Evolutionary conservation across 2,888 invertebrate species (phyloP), one percentile per base, ranked within the genome.

Genomic region (Catonia carolina): DNA sequence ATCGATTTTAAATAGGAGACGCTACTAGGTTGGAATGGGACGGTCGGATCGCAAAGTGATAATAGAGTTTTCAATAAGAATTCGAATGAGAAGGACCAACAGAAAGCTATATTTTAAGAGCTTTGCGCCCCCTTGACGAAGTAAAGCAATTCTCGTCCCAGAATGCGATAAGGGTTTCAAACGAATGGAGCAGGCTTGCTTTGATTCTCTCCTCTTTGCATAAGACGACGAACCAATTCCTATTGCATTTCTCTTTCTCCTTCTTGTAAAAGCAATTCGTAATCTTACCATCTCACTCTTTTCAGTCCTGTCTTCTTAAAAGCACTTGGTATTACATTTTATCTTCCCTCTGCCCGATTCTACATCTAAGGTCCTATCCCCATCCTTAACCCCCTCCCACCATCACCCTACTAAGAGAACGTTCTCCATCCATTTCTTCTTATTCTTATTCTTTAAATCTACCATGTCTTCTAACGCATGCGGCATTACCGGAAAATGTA

Each of bases 181-280:
- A 45, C 20, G 59, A 49, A 17, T 14, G 17, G 27, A 20, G 41
- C 52, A 41, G 49, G 52, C 36, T 49, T 47, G 48, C 57, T 57
- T 57, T 57, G 57, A 57, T 57, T 57, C 56, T 41, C 57, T 41
- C 53, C 45, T 57, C 57, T 57, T 57, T 57, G 57, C 57, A 57
- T 57, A 57, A 57, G 57, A 57, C 41, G 57, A 53, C 41, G 53
- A 31, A 57, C 53, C 57, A 57, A 57, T 57, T 57, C 57, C 53
- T 57, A 57, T 57, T 53, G 53, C 49, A 53, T 57, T 49, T 48
- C 53, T 57, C 57, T 39, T 15, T 57, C 53, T 51, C 47, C 39
- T 33, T 53, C 49, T 41, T 15, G 50, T 42, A 42, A 51, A 55
- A 51, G 51, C 51, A 51, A 42, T 53, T 49, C 53, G 20, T 48